These are phyloP conservation scores for Mustela nigripes DNA, from an alignment of 2,113 vertebrate genomes.

Conservation along the genomic window DNA sequence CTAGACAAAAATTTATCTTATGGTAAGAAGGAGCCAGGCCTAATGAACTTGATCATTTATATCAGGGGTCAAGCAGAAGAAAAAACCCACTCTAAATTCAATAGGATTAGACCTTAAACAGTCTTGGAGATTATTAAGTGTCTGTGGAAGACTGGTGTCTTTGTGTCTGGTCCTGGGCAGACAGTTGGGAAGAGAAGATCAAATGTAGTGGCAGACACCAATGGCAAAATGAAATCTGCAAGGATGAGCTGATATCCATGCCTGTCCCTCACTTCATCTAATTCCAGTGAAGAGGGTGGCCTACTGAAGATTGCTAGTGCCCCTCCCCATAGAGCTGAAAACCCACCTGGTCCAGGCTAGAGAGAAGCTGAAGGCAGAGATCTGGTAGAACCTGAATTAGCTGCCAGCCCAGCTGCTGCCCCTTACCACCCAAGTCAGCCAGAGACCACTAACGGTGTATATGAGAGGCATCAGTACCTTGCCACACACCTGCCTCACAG, in stretches of 20 bases:
- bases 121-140: background rate
- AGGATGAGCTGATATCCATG: background rate
- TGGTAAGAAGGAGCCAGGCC: background rate
- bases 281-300: background rate
- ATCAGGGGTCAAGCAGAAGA: background rate
- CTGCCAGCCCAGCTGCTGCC: background rate
- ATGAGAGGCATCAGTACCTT: background rate
- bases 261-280: background rate
- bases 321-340: background rate
- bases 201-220: background rate
- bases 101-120: background rate
- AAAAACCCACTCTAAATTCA: background rate
- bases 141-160: background rate
- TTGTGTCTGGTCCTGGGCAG: background rate
- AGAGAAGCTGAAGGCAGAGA: background rate
- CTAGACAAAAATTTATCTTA: background rate
- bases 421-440: background rate
- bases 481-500: background rate
- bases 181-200: background rate
- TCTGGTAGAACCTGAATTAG: too few relatives aligned
- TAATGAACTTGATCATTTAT: background rate
- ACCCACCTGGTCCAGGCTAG: background rate
- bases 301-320: background rate
- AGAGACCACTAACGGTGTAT: background rate
- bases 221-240: background rate